Evolutionary conservation across 2,113 vertebrate species (phyloP).

Genomic region (Thamnophis sirtalis): DNA sequence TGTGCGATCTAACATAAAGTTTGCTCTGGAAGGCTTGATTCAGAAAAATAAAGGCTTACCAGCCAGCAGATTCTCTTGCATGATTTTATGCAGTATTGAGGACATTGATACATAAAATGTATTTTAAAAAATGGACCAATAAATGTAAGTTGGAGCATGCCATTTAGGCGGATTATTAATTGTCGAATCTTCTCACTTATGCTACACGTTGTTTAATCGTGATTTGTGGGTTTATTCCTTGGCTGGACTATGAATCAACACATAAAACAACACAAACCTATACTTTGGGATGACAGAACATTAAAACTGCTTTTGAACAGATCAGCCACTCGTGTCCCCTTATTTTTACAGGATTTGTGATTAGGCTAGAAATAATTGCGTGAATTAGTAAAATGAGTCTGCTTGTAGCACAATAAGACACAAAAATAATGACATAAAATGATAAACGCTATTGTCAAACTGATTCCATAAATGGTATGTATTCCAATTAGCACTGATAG

Average conservation of each 20-base stretch:
- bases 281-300: background rate
- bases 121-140: background rate
- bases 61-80: background rate
- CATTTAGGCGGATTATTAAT: background rate
- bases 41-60: background rate
- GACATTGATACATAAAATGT: background rate
- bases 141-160: background rate
- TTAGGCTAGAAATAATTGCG: background rate
- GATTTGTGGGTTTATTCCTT: conserved; percentile 19
- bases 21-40: background rate
- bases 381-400: conserved; percentile 20
- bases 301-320: conserved; percentile 15
- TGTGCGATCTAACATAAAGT: conserved; percentile 16
- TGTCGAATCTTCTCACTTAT: background rate
- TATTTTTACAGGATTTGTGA: conserved; percentile 15
- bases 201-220: background rate
- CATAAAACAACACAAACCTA: background rate
- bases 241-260: conserved; percentile 12
- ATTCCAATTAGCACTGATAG: background rate
- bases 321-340: background rate
- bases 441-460: background rate
- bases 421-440: background rate
- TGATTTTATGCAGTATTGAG: background rate
- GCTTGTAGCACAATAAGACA: background rate
- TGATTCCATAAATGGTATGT: conserved; percentile 40